Evolutionary conservation across 1,140 invertebrate genomes (phyloP), one percentile per base, ranked within the genome.

Genomic region (Melipona quadrifasciata): DNA sequence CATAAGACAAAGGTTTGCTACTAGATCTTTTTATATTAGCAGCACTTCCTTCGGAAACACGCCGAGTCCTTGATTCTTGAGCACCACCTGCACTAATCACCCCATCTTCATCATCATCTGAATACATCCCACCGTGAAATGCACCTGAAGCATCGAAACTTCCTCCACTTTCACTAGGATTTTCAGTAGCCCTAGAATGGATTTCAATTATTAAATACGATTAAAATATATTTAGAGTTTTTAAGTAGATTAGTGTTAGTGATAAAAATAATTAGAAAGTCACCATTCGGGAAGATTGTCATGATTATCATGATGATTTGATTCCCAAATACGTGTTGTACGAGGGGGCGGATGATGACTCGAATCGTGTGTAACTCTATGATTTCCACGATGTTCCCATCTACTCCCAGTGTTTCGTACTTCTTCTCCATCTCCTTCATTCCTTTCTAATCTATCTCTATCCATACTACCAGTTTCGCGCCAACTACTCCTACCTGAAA

Each of bases 71-170:
- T 1, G 90, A 68, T 58, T 92, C 92, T 31, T 92, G 86, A 24
- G 83, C 79, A 82, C 89, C 85, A 70, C 89, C 87, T 8, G 75
- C 87, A 76, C 70, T 85, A 21, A 83, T 85, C 51, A 82, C 81
- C 12, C 87, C 90, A 1, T 95, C 95, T 2, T 95, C 94, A n/a
- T 96, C 96, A 55, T 96, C 96, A 77, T 96, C 95, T 1, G 96
- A 96, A 88, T 95, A 94, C 82, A 94, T 94, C 55, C 94, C 95
- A 57, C 96, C 96, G 88, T 97, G 97, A 94, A 98, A 98, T 19
- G 97, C 98, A 8, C 98, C 98, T 74, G 96, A 96, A 4, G 98
- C 96, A 94, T 98, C 98, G 94, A 98, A 98, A 80, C 97, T 97
- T 24, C 98, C 98, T 55, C 97, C 97, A 82, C 96, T 96, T 93